Percentiles rank a stretch among this genome's conserved stretches.
phyloP scores from a whole-genome alignment of 2,888 invertebrate species.

The Alloscopus bannaensis region DNA sequence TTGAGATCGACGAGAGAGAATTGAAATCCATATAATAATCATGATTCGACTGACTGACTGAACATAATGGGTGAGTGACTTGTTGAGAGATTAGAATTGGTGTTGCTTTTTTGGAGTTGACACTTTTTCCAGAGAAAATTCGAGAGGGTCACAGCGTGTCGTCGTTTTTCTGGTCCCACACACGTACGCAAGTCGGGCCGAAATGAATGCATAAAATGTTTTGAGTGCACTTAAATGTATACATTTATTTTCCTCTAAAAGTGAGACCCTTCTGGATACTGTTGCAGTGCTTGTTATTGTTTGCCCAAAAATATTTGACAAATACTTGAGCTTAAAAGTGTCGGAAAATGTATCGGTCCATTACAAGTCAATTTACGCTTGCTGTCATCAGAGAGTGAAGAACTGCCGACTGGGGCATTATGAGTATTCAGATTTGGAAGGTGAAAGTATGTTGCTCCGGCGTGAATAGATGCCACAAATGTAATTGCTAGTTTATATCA shows the following conservation, averaged over 20 bases:
- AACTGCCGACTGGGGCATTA: neutral
- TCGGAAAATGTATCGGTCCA: constrained; percentile 43
- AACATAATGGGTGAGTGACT: constrained; percentile 52
- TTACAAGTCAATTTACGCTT: constrained; percentile 56
- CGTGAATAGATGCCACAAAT: too few species aligned
- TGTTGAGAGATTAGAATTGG: constrained; percentile 43
- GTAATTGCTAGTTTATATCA: too few species aligned
- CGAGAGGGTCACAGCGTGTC: constrained; percentile 48
- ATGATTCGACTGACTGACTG: constrained; percentile 32
- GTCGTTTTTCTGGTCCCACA: constrained; percentile 46
- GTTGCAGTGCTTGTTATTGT: constrained; percentile 61
- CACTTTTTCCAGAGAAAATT: constrained; percentile 43
- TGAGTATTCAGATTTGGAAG: too few species aligned
- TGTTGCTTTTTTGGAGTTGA: constrained; percentile 37
- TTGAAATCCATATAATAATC: constrained; percentile 23
- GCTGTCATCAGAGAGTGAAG: neutral
- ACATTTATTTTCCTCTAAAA: too few species aligned
- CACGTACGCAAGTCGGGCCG: constrained; percentile 4
- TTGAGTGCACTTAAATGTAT: too few species aligned
- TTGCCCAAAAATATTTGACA: constrained; percentile 52
- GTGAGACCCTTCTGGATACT: too few species aligned
- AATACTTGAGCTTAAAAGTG: constrained; percentile 54
- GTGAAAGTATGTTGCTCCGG: neutral
- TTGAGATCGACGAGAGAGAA: neutral
- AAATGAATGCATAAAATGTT: constrained; percentile 29